Percentiles rank a stretch among this genome's conserved stretches.
These are phyloP conservation scores for Agrilus planipennis DNA, from an alignment of 1,140 invertebrate genomes.

Conservation along the genomic window DNA sequence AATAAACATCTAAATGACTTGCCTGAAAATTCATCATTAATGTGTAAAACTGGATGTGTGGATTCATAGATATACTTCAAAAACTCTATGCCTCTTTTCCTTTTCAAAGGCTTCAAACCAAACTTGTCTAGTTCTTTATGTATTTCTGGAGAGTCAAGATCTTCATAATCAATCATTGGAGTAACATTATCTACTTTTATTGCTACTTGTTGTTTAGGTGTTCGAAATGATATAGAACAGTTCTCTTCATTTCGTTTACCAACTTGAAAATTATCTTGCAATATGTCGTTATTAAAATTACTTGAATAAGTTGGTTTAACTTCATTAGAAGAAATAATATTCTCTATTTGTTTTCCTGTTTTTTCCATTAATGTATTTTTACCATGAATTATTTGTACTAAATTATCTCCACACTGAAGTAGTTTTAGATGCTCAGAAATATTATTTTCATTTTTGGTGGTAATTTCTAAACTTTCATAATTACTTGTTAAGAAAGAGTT, in stretches of 20 bases:
- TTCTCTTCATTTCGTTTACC: not conserved
- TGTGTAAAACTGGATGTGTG: constrained; percentile 21
- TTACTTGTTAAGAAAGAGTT: too few relatives aligned
- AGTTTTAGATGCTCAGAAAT: too few relatives aligned
- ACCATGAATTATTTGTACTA: constrained; percentile 2
- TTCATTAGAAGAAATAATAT: too few relatives aligned
- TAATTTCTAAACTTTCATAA: too few relatives aligned
- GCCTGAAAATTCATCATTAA: not conserved
- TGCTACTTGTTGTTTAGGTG: constrained; percentile 21
- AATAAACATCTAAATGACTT: too few relatives aligned
- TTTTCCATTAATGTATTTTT: constrained; percentile 4
- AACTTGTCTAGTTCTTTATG: constrained; percentile 41
- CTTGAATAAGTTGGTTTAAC: too few relatives aligned
- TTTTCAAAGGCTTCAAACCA: constrained; percentile 45
- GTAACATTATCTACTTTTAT: constrained; percentile 41
- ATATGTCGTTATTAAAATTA: too few relatives aligned
- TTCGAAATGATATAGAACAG: not conserved
- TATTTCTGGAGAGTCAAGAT: constrained; percentile 39
- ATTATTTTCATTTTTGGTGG: too few relatives aligned
- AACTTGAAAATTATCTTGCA: too few relatives aligned
- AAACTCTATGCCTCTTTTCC: constrained; percentile 27
- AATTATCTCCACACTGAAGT: not conserved
- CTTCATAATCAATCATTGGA: constrained; percentile 40
- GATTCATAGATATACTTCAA: constrained; percentile 32
- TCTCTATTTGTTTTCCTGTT: too few relatives aligned